These are phyloP conservation scores for Lamproptera curius DNA, from an alignment of 2,888 invertebrate species.

Conservation along the genomic window DNA sequence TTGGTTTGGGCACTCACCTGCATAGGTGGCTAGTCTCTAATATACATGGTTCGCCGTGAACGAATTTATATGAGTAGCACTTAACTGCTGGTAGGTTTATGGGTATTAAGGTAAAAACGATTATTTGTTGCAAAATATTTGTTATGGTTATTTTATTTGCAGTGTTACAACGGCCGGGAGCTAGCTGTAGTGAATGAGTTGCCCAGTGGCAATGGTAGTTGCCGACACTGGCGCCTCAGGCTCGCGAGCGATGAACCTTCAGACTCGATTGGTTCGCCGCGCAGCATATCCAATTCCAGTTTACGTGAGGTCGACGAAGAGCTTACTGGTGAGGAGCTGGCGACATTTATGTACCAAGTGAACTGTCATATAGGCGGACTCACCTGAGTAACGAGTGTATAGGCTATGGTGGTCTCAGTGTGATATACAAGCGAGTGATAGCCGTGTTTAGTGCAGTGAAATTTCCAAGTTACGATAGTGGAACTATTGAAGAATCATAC, in stretches of 20 bases:
- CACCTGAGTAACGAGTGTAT: conserved; percentile 64
- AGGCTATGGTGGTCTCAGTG: conserved; percentile 24
- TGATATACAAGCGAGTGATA: too few relatives aligned
- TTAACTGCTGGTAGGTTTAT: too few relatives aligned
- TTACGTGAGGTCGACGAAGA: conserved; percentile 85
- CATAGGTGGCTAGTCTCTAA: too few relatives aligned
- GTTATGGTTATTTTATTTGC: conserved; percentile 17
- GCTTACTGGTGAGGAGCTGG: conserved; percentile 82
- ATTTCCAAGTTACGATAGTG: too few relatives aligned
- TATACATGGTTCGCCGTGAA: not conserved
- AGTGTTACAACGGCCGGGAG: conserved; percentile 26
- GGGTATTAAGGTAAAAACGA: too few relatives aligned
- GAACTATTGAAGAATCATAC: too few relatives aligned
- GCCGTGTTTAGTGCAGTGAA: not conserved
- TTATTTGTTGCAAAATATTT: conserved; percentile 1
- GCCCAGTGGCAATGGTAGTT: conserved; percentile 56
- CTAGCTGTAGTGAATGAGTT: conserved; percentile 46
- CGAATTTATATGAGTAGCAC: not conserved
- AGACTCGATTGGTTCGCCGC: conserved; percentile 68
- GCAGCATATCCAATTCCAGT: conserved; percentile 85
- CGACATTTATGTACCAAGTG: conserved; percentile 83
- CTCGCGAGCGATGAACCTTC: conserved; percentile 47
- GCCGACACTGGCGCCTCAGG: conserved; percentile 50
- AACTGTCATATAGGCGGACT: conserved; percentile 70
- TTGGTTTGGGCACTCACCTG: too few relatives aligned